These are phyloP conservation scores for Sarcophaga subvicina DNA, from an alignment of 2,888 invertebrate genomes.

Conservation along the genomic window DNA sequence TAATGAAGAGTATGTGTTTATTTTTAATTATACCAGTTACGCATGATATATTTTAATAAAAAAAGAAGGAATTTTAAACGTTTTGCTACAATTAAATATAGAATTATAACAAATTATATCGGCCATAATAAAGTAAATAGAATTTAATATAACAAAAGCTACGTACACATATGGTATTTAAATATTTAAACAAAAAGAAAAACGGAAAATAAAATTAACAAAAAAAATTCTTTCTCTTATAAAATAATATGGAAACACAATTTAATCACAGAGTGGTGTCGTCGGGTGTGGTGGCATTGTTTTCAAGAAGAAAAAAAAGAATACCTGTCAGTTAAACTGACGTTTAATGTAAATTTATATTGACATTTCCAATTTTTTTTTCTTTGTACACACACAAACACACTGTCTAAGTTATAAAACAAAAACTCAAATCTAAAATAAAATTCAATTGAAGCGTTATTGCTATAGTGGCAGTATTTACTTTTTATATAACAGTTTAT, in stretches of 20 bases:
- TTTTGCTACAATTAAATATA: constrained; percentile 11
- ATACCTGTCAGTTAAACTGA: constrained; percentile 51
- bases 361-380: constrained; percentile 38
- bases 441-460: too few species aligned
- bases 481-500: too few species aligned
- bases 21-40: constrained; percentile 3
- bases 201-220: neutral
- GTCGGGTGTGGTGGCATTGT: too few species aligned
- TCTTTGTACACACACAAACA: neutral
- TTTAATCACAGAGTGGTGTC: too few species aligned
- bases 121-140: neutral
- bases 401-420: neutral
- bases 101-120: constrained; percentile 35
- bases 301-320: neutral
- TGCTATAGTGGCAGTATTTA: too few species aligned
- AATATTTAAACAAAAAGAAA: neutral
- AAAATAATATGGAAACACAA: too few species aligned
- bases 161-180: neutral
- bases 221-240: too few species aligned
- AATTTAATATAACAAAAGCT: constrained; percentile 6
- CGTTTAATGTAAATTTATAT: constrained; percentile 60
- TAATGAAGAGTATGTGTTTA: constrained; percentile 10
- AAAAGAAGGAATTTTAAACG: neutral
- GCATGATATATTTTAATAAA: constrained; percentile 55
- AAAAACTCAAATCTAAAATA: too few species aligned